Evolutionary conservation across 23 tunicate genomes (phyloP).

Genomic region (Botrylloides violaceus): DNA sequence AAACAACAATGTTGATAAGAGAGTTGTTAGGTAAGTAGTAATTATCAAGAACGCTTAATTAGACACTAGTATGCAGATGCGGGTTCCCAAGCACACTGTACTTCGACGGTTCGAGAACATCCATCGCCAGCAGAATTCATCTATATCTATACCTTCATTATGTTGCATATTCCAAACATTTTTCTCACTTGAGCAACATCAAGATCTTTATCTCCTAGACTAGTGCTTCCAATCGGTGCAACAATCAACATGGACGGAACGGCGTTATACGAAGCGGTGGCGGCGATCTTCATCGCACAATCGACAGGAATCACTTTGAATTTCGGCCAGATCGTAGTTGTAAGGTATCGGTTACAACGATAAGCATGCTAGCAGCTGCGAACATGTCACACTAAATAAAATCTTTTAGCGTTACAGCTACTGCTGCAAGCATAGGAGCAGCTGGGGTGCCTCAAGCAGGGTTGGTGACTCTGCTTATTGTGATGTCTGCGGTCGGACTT

Average conservation of each 20-base stretch:
- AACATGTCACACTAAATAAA: too few species aligned
- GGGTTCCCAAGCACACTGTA: too few species aligned
- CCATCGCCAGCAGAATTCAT: too few species aligned
- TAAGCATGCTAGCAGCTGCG: too few species aligned
- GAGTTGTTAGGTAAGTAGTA: slow-evolving; percentile 86
- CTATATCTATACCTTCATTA: too few species aligned
- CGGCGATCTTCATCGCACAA: slow-evolving; percentile 96
- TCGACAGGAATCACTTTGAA: slow-evolving; percentile 66
- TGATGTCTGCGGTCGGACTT: slow-evolving; percentile 88
- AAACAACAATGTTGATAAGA: slow-evolving; percentile 72
- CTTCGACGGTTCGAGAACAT: too few species aligned
- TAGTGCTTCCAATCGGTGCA: slow-evolving; percentile 95
- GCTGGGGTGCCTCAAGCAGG: slow-evolving; percentile 99
- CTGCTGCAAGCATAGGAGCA: slow-evolving; percentile 93
- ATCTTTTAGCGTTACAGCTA: slow-evolving; percentile 78
- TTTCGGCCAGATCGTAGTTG: slow-evolving; percentile 82
- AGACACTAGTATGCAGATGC: too few species aligned
- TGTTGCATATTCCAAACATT: too few species aligned
- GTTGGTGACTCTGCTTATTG: slow-evolving; percentile 84
- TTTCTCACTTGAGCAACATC: too few species aligned
- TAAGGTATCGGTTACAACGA: too few species aligned
- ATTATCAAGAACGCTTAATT: too few species aligned
- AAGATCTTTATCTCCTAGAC: too few species aligned
- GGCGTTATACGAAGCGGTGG: slow-evolving; percentile 98
- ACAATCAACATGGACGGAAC: slow-evolving; percentile 99